A percentile compares a stretch with the other conserved stretches of the same genome.
Conservation (phyloP, 2,113 vertebrate species). For the Rattus rattus region DNA sequence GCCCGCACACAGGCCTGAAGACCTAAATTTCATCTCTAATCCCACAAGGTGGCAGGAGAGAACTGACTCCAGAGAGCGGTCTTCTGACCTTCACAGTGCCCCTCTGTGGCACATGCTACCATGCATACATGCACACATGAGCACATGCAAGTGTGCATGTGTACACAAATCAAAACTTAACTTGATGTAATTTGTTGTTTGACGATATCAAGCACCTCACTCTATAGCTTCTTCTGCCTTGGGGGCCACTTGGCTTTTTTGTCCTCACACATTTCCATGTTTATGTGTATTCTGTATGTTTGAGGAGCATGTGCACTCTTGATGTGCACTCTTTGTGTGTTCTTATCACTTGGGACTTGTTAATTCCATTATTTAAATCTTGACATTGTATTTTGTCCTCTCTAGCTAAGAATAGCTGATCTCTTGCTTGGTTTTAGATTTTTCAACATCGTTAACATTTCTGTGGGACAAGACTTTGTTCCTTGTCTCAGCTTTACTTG, state of each 20-base stretch:
- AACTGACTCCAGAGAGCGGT: neutral
- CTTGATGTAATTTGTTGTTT: neutral
- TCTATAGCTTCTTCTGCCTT: slow-evolving; percentile 7
- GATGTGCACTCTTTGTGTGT: neutral
- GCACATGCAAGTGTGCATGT: neutral
- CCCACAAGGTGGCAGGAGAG: neutral
- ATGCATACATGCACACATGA: neutral
- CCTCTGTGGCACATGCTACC: neutral
- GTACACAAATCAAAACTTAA: neutral
- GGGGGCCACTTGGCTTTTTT: slow-evolving; percentile 21
- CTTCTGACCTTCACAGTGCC: neutral
- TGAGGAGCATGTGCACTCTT: neutral
- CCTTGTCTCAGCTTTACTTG: neutral
- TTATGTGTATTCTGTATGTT: neutral
- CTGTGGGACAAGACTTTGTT: neutral
- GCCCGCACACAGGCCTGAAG: neutral
- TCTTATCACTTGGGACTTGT: neutral
- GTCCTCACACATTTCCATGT: neutral
- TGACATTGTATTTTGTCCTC: neutral
- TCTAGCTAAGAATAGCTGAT: neutral
- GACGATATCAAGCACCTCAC: neutral
- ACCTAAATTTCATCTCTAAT: neutral
- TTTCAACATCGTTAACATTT: neutral
- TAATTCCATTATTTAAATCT: neutral
- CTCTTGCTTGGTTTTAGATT: neutral